Conservation (phyloP, 2,888 invertebrate species). For the Leptodirus hochenwartii region DNA sequence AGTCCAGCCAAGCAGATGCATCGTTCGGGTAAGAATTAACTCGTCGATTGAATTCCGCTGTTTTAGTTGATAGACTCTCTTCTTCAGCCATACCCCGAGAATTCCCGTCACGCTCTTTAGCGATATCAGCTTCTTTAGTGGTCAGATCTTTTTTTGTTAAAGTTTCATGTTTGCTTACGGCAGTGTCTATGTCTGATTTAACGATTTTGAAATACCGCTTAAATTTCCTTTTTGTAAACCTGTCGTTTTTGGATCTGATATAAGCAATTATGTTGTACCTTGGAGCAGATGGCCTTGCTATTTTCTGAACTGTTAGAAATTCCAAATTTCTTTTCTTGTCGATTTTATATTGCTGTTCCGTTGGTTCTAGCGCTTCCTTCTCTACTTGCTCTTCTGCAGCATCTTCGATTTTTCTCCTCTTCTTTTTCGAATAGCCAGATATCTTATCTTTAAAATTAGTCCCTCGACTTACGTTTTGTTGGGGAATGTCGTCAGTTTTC, state of each 20-base stretch:
- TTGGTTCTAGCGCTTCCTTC: constrained; percentile 13
- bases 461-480: constrained; percentile 6
- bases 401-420: constrained; percentile 17
- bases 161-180: constrained; percentile 9
- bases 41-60: constrained; percentile 33
- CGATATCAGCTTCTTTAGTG: background rate
- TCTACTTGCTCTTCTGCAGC: constrained; percentile 15
- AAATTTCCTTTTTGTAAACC: constrained; percentile 2
- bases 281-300: constrained; percentile 9
- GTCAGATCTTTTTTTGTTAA: constrained; percentile 11
- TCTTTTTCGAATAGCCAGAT: background rate
- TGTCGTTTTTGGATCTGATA: constrained; percentile 2
- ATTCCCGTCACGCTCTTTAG: constrained; percentile 14
- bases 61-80: constrained; percentile 30
- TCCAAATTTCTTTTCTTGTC: constrained; percentile 37
- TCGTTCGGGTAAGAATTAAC: constrained; percentile 32
- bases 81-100: constrained; percentile 25
- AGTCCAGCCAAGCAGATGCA: constrained; percentile 38
- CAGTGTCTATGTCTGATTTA: background rate
- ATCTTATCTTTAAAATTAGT: constrained; percentile 1
- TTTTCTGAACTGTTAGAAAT: constrained; percentile 28
- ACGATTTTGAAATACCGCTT: constrained; percentile 3
- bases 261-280: background rate
- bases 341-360: constrained; percentile 34
- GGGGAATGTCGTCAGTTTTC: constrained; percentile 4